Percentiles rank a stretch among this genome's conserved stretches.
Conservation (phyloP, 2,888 invertebrate species). For the Tupiocoris notatus region DNA sequence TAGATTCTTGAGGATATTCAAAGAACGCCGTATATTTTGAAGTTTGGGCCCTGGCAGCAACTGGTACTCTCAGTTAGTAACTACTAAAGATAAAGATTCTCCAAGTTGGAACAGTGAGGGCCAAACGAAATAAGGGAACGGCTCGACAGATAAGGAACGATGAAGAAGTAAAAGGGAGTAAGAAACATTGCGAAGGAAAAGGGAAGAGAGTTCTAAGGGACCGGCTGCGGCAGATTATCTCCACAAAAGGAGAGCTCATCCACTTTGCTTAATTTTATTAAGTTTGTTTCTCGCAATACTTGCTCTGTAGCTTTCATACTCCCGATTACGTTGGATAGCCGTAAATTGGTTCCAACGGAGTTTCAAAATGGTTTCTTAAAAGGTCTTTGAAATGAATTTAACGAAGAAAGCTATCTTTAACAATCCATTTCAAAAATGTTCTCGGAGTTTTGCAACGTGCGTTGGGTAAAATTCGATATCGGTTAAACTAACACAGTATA, state of each 20-base stretch:
- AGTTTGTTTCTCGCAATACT: conserved; percentile 15
- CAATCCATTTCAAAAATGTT: too few relatives aligned
- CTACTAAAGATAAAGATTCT: conserved; percentile 3
- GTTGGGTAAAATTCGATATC: too few relatives aligned
- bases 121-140: background rate
- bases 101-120: background rate
- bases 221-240: conserved; percentile 5
- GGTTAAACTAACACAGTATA: too few relatives aligned
- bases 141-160: too few relatives aligned
- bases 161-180: background rate
- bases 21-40: background rate
- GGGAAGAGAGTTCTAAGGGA: conserved; percentile 4
- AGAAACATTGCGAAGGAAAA: background rate
- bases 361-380: background rate
- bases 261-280: conserved; percentile 23
- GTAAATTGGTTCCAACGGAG: background rate
- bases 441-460: too few relatives aligned
- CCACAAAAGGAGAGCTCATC: conserved; percentile 17
- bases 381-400: background rate
- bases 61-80: conserved; percentile 7
- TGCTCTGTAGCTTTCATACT: conserved; percentile 8
- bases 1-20: background rate
- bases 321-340: conserved; percentile 1
- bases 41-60: background rate
- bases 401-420: too few relatives aligned